phyloP scores from a whole-genome alignment of 2,888 invertebrate genomes.

The Ormyrus rosae region DNA sequence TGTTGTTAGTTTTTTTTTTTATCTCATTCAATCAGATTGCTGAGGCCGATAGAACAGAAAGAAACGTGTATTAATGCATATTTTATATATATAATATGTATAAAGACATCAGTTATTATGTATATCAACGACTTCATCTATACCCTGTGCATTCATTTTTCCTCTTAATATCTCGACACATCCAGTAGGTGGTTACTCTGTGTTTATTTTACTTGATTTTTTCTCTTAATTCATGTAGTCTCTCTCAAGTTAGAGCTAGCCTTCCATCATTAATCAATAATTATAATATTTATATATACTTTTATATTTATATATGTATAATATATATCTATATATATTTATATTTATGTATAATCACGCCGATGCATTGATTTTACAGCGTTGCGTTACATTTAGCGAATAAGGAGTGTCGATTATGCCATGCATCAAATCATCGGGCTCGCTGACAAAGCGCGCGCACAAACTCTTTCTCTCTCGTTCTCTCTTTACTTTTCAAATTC shows the following conservation, averaged over 20 bases:
- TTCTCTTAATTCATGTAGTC: slow-evolving; percentile 52
- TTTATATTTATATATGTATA: slow-evolving; percentile 65
- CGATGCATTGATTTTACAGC: slow-evolving; percentile 73
- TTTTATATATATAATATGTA: slow-evolving; percentile 65
- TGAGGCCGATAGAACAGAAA: slow-evolving; percentile 75
- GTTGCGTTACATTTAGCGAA: slow-evolving; percentile 68
- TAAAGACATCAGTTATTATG: slow-evolving; percentile 73
- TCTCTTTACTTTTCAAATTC: slow-evolving; percentile 11
- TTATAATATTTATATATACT: slow-evolving; percentile 59
- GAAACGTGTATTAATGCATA: slow-evolving; percentile 63
- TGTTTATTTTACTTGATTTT: slow-evolving; percentile 62
- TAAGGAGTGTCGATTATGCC: slow-evolving; percentile 60
- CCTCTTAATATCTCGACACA: slow-evolving; percentile 74
- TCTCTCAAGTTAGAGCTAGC: slow-evolving; percentile 57
- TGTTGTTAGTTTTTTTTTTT: slow-evolving; percentile 54
- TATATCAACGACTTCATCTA: slow-evolving; percentile 76
- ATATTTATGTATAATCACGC: slow-evolving; percentile 71
- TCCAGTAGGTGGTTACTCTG: slow-evolving; percentile 71
- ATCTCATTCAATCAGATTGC: slow-evolving; percentile 60
- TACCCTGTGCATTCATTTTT: slow-evolving; percentile 73
- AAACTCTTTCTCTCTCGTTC: slow-evolving; percentile 15
- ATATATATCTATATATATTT: slow-evolving; percentile 62
- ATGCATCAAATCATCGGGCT: slow-evolving; percentile 47
- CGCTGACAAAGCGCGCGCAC: slow-evolving; percentile 36
- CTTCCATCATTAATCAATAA: slow-evolving; percentile 61